These are phyloP conservation scores for Drosophila anomelani DNA, from an alignment of 2,888 invertebrate genomes.

Conservation along the genomic window DNA sequence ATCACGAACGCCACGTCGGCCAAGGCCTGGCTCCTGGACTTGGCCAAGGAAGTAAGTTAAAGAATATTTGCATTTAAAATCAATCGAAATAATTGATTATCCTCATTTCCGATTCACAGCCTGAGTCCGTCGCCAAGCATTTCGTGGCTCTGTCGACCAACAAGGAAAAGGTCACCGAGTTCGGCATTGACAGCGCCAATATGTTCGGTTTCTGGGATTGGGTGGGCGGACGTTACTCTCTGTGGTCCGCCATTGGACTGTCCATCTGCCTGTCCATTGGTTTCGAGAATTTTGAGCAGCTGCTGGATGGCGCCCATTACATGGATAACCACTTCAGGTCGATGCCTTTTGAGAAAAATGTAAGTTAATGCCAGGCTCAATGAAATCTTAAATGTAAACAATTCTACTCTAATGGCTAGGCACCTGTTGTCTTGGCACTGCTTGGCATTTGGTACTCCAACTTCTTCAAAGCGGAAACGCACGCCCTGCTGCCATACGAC, in stretches of 20 bases:
- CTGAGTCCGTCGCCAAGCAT: conserved; percentile 95
- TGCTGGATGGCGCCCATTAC: conserved; percentile 95
- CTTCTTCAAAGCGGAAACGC: conserved; percentile 97
- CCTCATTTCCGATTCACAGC: conserved; percentile 84
- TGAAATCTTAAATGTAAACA: not conserved
- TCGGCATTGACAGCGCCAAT: conserved; percentile 98
- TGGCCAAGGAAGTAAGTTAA: conserved; percentile 92
- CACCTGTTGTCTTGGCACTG: conserved; percentile 96
- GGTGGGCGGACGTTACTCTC: conserved; percentile 98
- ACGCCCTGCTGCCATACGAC: conserved; percentile 98
- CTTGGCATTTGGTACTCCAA: conserved; percentile 98
- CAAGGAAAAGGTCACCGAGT: conserved; percentile 95
- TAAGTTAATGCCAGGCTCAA: conserved; percentile 82
- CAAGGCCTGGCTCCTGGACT: conserved; percentile 96
- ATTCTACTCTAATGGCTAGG: conserved; percentile 86
- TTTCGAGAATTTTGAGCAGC: conserved; percentile 96
- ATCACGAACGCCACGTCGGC: conserved; percentile 99
- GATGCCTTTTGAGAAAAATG: conserved; percentile 95
- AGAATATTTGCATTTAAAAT: not conserved
- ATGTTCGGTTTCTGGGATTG: conserved; percentile 99
- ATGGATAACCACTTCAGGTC: conserved; percentile 97
- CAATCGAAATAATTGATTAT: not conserved
- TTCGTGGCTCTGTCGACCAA: conserved; percentile 99
- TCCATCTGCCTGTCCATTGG: conserved; percentile 97
- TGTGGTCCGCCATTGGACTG: conserved; percentile 99